phyloP scores from a whole-genome alignment of 2,113 vertebrate species.

The Embiotoca jacksoni region DNA sequence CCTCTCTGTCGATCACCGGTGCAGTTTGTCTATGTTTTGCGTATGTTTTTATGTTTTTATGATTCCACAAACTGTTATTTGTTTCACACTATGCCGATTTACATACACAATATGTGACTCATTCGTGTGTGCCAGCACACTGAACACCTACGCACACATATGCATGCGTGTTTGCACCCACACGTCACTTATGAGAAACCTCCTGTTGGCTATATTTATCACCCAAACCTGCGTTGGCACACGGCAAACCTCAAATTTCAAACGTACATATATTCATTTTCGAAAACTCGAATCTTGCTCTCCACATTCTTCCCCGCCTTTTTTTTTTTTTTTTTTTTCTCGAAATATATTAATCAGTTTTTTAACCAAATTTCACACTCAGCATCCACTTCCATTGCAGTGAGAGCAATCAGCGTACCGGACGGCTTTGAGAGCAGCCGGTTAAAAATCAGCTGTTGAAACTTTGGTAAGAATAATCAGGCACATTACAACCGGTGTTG shows the following conservation, averaged over 20 bases:
- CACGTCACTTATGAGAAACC: constrained; percentile 36
- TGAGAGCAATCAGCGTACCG: constrained; percentile 25
- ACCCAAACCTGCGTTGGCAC: constrained; percentile 19
- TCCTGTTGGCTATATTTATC: constrained; percentile 46
- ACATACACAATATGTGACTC: constrained; percentile 53
- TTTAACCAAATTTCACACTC: constrained; percentile 19
- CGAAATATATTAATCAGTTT: constrained; percentile 24
- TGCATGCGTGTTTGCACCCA: constrained; percentile 36
- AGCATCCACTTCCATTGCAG: constrained; percentile 34
- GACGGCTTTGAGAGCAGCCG: constrained; percentile 28
- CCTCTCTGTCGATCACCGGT: not conserved
- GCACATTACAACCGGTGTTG: not conserved
- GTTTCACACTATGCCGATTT: constrained; percentile 57
- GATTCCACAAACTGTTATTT: constrained; percentile 40
- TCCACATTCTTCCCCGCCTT: not conserved
- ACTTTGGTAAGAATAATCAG: constrained; percentile 10
- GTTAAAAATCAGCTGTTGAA: constrained; percentile 4
- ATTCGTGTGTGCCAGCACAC: constrained; percentile 57
- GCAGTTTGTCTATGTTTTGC: constrained; percentile 25
- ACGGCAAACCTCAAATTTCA: not conserved
- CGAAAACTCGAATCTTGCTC: not conserved
- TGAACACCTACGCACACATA: constrained; percentile 56
- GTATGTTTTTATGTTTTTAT: constrained; percentile 53
- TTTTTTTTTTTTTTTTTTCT: not conserved
- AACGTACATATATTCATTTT: not conserved